A percentile compares a stretch with the other conserved stretches of the same genome.
phyloP scores from a whole-genome alignment of 2,113 vertebrate genomes.

The Apodemus sylvaticus region DNA sequence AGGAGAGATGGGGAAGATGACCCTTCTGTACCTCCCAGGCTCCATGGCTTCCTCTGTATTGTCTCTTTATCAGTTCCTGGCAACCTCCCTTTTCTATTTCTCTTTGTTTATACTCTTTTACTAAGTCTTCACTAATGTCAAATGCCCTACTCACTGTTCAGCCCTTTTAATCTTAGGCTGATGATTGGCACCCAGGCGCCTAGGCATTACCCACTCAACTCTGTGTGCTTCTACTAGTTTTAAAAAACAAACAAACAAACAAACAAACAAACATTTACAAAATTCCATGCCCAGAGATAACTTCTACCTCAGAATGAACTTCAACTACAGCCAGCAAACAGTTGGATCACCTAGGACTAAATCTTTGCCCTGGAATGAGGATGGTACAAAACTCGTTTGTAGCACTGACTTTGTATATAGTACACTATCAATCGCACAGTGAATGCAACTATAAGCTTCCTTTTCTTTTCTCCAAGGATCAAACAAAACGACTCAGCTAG shows the following conservation, averaged over 20 bases:
- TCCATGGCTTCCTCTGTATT: not conserved
- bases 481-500: slow-evolving; percentile 18
- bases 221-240: no score
- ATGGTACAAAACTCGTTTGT: not conserved
- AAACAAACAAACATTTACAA: no score
- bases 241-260: no score
- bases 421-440: not conserved
- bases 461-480: slow-evolving; percentile 23
- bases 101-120: not conserved
- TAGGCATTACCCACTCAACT: no score
- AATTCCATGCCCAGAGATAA: not conserved
- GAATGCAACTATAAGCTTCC: not conserved
- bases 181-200: no score
- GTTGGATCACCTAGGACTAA: not conserved
- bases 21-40: not conserved
- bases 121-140: not conserved
- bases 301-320: not conserved
- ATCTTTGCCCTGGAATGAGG: not conserved
- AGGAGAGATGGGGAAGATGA: not conserved
- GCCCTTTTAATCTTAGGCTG: not conserved
- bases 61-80: not conserved
- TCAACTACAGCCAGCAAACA: not conserved
- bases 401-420: not conserved
- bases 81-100: not conserved
- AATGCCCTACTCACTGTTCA: not conserved